These are phyloP conservation scores for Lysiphlebus fabarum DNA, from an alignment of 1,140 invertebrate genomes.

Conservation along the genomic window DNA sequence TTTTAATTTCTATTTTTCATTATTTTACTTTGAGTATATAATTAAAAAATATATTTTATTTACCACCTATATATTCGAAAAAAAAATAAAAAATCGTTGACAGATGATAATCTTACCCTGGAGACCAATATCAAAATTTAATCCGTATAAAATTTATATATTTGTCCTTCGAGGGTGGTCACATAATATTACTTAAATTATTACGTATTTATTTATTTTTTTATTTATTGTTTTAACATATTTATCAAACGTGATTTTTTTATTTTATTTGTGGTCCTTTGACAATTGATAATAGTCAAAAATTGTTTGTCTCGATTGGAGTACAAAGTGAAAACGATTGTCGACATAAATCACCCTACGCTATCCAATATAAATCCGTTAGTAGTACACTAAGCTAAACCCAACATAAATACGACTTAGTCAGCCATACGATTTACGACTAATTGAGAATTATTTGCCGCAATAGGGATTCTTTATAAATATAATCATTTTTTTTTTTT, in stretches of 20 bases:
- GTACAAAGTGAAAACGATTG: conserved; percentile 45
- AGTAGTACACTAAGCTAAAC: conserved; percentile 24
- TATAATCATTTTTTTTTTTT: conserved; percentile 5
- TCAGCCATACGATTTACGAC: conserved; percentile 34
- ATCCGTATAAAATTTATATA: conserved; percentile 32
- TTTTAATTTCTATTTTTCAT: too few relatives aligned
- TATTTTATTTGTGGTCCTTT: background rate
- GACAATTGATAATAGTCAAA: conserved; percentile 1
- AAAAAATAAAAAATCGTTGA: conserved; percentile 4
- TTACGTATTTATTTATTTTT: background rate
- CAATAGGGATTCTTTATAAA: conserved; percentile 28
- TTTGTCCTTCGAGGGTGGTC: conserved; percentile 38
- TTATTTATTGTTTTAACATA: too few relatives aligned
- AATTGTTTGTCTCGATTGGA: conserved; percentile 19
- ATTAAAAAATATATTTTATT: background rate
- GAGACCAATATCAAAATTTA: conserved; percentile 23
- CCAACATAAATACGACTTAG: conserved; percentile 48
- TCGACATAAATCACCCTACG: conserved; percentile 41
- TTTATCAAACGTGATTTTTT: conserved; percentile 5
- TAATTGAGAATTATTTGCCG: conserved; percentile 48
- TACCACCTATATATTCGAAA: background rate
- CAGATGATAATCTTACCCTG: conserved; percentile 12
- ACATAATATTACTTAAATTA: conserved; percentile 19
- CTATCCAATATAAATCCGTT: conserved; percentile 41
- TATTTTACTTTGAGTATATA: too few relatives aligned